Conservation (phyloP, 1,140 invertebrate genomes). For the Apis dorsata region DNA sequence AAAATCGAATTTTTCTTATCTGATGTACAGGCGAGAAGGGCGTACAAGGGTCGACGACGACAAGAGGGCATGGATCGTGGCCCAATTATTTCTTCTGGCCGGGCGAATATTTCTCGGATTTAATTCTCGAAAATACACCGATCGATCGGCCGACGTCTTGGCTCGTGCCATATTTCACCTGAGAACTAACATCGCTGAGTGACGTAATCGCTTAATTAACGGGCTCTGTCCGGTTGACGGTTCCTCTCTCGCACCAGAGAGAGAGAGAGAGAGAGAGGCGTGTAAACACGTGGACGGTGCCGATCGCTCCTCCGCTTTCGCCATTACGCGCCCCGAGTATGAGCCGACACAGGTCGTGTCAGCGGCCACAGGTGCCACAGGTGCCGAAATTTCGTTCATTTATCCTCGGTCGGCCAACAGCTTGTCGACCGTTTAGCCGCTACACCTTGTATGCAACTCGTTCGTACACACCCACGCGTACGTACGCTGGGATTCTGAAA, state of each 20-base stretch:
- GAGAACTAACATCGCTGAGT: conserved; percentile 36
- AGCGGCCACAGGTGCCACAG: conserved; percentile 28
- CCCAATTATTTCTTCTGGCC: conserved; percentile 52
- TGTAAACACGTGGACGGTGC: conserved; percentile 47
- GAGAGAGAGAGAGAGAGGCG: conserved; percentile 13
- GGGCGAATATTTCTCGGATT: conserved; percentile 52
- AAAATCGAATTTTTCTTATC: conserved; percentile 53
- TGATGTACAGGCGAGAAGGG: conserved; percentile 23
- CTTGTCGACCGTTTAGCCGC: conserved; percentile 61
- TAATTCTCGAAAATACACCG: conserved; percentile 24
- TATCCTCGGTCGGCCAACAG: conserved; percentile 49
- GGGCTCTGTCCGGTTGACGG: conserved; percentile 37
- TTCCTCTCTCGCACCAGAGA: neutral
- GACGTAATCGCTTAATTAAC: conserved; percentile 62
- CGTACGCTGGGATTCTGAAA: neutral
- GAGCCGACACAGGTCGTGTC: conserved; percentile 16
- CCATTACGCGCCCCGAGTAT: neutral
- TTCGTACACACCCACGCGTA: conserved; percentile 17
- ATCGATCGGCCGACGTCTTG: conserved; percentile 3
- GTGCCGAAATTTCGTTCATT: conserved; percentile 66
- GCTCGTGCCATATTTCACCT: conserved; percentile 51
- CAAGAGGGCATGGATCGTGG: conserved; percentile 31
- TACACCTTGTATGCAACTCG: conserved; percentile 53
- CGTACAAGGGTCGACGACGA: conserved; percentile 5
- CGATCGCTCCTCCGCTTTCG: conserved; percentile 27